These are phyloP conservation scores for Chaetoderma sp. DNA, from an alignment of 2,888 invertebrate species.

Conservation along the genomic window DNA sequence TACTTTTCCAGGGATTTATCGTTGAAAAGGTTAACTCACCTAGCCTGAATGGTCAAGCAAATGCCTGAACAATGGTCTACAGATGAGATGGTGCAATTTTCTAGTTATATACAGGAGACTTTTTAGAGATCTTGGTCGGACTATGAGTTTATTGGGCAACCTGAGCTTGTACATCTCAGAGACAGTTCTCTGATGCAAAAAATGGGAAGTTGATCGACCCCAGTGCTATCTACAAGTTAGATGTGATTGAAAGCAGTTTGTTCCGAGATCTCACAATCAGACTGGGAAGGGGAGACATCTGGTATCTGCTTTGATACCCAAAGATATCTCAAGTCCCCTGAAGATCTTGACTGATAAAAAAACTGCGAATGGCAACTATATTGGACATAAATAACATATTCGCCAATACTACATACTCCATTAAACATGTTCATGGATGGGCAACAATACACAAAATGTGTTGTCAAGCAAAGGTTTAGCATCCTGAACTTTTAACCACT, in stretches of 20 bases:
- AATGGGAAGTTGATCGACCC: constrained; percentile 23
- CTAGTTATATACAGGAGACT: not conserved
- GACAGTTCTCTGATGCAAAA: constrained; percentile 15
- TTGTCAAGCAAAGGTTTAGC: no score
- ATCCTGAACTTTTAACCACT: no score
- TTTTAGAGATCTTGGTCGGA: constrained; percentile 8
- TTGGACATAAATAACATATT: no score
- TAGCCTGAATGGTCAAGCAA: no score
- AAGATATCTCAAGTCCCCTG: not conserved
- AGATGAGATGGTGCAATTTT: constrained; percentile 13
- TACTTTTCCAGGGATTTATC: no score
- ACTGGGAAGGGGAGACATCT: not conserved
- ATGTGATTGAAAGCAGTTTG: constrained; percentile 13
- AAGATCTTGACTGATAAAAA: not conserved
- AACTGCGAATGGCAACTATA: no score
- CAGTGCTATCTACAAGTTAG: not conserved
- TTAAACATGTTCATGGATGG: no score
- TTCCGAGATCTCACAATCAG: constrained; percentile 12
- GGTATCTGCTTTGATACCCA: constrained; percentile 1
- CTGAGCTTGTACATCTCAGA: constrained; percentile 17
- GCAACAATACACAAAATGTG: no score
- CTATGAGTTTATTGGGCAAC: constrained; percentile 9
- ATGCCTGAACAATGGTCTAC: constrained; percentile 21
- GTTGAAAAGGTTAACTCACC: no score
- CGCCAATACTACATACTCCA: no score